Conservation (phyloP, 2,888 invertebrate genomes). For the Eledona agricola region DNA sequence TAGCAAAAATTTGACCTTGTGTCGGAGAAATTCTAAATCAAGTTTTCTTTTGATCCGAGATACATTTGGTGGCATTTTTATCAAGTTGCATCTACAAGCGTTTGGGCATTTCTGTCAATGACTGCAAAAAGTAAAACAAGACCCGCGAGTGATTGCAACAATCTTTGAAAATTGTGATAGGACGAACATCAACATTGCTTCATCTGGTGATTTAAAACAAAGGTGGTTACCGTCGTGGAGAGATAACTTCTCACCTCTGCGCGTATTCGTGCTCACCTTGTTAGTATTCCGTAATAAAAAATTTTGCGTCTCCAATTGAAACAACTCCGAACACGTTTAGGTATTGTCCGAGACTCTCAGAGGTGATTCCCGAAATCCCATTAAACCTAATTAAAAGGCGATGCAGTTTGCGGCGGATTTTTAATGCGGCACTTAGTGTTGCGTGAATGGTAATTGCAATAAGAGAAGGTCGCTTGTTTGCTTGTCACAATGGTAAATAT, state of each 20-base stretch:
- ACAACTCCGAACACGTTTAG: slow-evolving; percentile 17
- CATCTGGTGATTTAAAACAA: slow-evolving; percentile 22
- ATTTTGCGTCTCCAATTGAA: slow-evolving; percentile 21
- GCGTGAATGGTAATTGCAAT: too few relatives aligned
- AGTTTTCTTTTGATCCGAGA: too few relatives aligned
- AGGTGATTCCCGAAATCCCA: slow-evolving; percentile 15
- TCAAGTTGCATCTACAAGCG: too few relatives aligned
- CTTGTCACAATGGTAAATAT: too few relatives aligned
- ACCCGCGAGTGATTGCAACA: too few relatives aligned
- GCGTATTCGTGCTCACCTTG: slow-evolving; percentile 32
- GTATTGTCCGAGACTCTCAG: slow-evolving; percentile 13
- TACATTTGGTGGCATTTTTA: too few relatives aligned
- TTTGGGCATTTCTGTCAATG: too few relatives aligned
- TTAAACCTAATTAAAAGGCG: slow-evolving; percentile 22
- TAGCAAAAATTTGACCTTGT: slow-evolving; percentile 11
- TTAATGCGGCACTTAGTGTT: too few relatives aligned
- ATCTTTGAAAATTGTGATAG: too few relatives aligned
- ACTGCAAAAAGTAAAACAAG: too few relatives aligned
- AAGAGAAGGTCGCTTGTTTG: too few relatives aligned
- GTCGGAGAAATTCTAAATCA: too few relatives aligned
- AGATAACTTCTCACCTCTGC: slow-evolving; percentile 30
- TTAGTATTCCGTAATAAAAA: slow-evolving; percentile 24
- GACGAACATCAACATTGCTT: slow-evolving; percentile 10
- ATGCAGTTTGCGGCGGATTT: slow-evolving; percentile 13
- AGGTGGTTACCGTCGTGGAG: slow-evolving; percentile 31